These are phyloP conservation scores for Sycophila sp. DNA, from an alignment of 1,140 invertebrate species.

Conservation along the genomic window DNA sequence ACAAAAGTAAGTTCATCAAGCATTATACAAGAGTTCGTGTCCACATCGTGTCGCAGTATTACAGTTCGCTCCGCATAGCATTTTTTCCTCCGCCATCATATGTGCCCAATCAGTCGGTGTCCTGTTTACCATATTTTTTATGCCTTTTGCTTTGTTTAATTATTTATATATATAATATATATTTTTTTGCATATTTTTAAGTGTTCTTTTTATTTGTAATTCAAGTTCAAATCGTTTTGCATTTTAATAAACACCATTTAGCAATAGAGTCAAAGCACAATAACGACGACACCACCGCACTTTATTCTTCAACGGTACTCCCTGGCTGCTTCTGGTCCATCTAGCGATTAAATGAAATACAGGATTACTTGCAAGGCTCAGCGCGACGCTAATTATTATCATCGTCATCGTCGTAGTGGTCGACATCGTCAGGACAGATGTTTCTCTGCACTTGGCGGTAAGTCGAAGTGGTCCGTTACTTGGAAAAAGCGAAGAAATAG, in stretches of 20 bases:
- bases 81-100: neutral
- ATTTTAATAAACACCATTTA: constrained; percentile 60
- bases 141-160: constrained; percentile 29
- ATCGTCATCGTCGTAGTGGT: constrained; percentile 7
- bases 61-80: constrained; percentile 29
- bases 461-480: constrained; percentile 19
- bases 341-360: constrained; percentile 35
- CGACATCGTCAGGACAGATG: neutral
- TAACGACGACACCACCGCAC: constrained; percentile 37
- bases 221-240: constrained; percentile 38
- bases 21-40: constrained; percentile 60
- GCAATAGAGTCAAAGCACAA: constrained; percentile 38
- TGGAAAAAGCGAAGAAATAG: constrained; percentile 18
- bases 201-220: constrained; percentile 45
- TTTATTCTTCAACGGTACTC: constrained; percentile 22
- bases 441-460: constrained; percentile 14
- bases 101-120: constrained; percentile 26
- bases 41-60: constrained; percentile 50
- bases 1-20: constrained; percentile 62
- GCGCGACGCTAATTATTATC: constrained; percentile 26
- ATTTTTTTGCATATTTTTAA: constrained; percentile 42
- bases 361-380: constrained; percentile 34
- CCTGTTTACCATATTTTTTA: constrained; percentile 30
- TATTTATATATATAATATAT: constrained; percentile 44
- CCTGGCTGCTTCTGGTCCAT: constrained; percentile 25